Evolutionary conservation across 2,797 vertebrate genomes (phyloP).

Genomic region (Pantherophis alleghaniensis): DNA sequence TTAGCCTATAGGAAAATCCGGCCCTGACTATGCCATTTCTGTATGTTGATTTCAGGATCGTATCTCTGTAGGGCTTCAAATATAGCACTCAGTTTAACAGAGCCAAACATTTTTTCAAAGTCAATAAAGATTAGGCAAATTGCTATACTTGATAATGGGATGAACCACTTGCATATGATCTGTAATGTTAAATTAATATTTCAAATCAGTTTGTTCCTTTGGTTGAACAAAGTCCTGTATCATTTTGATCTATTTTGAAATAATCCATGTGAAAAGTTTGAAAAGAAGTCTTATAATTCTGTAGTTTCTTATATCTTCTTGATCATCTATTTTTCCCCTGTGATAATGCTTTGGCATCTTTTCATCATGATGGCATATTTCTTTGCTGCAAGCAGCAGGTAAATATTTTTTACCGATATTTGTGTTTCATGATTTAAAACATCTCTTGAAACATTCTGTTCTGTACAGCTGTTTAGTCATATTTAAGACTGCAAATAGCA

Average conservation of each 20-base stretch:
- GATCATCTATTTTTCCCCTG: not conserved
- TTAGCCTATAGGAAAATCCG: no score
- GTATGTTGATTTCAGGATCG: not conserved
- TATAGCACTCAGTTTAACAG: not conserved
- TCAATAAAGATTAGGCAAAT: not conserved
- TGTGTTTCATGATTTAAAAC: not conserved
- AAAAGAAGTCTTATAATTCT: not conserved
- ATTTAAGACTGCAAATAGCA: not conserved
- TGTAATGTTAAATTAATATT: not conserved
- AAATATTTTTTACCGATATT: not conserved
- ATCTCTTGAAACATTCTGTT: not conserved
- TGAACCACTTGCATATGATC: not conserved
- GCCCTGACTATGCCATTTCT: not conserved
- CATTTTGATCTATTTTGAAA: not conserved
- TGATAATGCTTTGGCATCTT: not conserved
- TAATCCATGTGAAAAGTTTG: not conserved
- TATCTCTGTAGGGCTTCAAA: not conserved
- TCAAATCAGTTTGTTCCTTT: not conserved
- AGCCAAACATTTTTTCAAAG: not conserved
- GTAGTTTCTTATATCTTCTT: not conserved
- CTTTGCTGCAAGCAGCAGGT: not conserved
- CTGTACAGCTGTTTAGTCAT: not conserved
- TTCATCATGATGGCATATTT: not conserved
- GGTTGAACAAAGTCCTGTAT: not conserved
- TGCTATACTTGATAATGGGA: not conserved